phyloP scores from a whole-genome alignment of 2,113 vertebrate species.

The Elgaria multicarinata region DNA sequence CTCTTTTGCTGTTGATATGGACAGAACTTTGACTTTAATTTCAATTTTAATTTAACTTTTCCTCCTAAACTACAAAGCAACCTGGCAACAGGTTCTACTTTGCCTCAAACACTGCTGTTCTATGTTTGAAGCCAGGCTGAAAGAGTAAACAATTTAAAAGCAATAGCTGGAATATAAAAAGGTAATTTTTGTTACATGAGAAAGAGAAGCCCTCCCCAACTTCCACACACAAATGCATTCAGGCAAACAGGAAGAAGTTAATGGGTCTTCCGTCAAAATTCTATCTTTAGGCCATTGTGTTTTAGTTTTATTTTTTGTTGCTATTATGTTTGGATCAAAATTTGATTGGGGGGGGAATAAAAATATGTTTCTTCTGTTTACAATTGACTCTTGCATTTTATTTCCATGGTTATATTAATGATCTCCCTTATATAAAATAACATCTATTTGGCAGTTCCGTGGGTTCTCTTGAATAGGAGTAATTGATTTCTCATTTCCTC shows the following conservation, averaged over 20 bases:
- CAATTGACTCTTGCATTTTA: slow-evolving; percentile 40
- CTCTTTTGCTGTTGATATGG: background rate
- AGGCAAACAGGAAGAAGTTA: slow-evolving; percentile 36
- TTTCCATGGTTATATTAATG: slow-evolving; percentile 40
- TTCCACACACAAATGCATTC: slow-evolving; percentile 39
- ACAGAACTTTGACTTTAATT: slow-evolving; percentile 18
- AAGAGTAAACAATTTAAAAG: slow-evolving; percentile 41
- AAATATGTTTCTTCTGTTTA: slow-evolving; percentile 51
- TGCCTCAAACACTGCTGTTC: slow-evolving; percentile 38
- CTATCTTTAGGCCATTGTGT: slow-evolving; percentile 37
- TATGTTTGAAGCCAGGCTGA: slow-evolving; percentile 8
- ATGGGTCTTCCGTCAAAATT: slow-evolving; percentile 31
- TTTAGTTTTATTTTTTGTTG: slow-evolving; percentile 14
- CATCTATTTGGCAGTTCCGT: slow-evolving; percentile 35
- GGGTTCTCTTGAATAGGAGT: slow-evolving; percentile 53
- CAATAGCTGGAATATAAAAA: slow-evolving; percentile 38
- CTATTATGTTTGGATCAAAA: slow-evolving; percentile 51
- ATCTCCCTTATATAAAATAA: slow-evolving; percentile 43
- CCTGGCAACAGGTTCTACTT: slow-evolving; percentile 12
- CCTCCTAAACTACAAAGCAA: background rate
- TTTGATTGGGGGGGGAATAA: slow-evolving; percentile 50
- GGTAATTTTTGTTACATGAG: slow-evolving; percentile 47
- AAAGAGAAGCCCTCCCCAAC: background rate
- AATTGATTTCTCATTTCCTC: slow-evolving; percentile 47
- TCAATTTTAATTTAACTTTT: background rate